A percentile compares a stretch with the other conserved stretches of the same genome.
These are phyloP conservation scores for Lypha dubia DNA, from an alignment of 2,888 invertebrate species.

Conservation along the genomic window DNA sequence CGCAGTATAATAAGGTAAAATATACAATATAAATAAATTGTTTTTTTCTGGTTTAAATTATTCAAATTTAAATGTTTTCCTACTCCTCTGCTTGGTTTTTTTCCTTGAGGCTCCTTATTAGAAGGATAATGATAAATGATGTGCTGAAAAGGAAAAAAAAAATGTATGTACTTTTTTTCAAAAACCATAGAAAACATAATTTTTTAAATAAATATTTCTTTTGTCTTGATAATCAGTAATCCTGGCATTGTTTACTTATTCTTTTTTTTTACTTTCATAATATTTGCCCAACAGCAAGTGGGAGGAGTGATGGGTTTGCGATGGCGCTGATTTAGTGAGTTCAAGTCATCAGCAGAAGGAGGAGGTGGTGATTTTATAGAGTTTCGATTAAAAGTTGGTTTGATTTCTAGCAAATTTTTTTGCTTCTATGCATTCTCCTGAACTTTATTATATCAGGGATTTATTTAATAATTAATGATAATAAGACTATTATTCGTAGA, in stretches of 20 bases:
- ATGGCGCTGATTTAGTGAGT: background rate
- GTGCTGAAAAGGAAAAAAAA: conserved; percentile 36
- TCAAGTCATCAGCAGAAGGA: background rate
- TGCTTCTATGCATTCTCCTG: background rate
- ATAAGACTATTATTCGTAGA: conserved; percentile 60
- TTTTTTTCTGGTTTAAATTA: conserved; percentile 38
- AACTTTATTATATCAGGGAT: conserved; percentile 62
- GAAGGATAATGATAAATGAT: conserved; percentile 68
- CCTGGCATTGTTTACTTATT: conserved; percentile 64
- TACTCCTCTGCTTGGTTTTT: background rate
- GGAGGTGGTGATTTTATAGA: conserved; percentile 28
- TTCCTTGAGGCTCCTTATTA: conserved; percentile 47
- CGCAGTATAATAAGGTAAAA: conserved; percentile 23
- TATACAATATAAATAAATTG: conserved; percentile 25
- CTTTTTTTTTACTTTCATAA: conserved; percentile 65
- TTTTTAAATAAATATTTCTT: conserved; percentile 61
- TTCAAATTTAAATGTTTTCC: conserved; percentile 10
- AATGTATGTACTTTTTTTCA: conserved; percentile 3
- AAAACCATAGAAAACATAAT: conserved; percentile 64
- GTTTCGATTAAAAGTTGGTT: conserved; percentile 13
- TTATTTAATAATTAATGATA: conserved; percentile 72
- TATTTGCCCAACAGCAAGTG: conserved; percentile 61
- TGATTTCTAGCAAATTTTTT: background rate
- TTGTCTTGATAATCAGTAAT: conserved; percentile 71
- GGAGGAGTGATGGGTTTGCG: conserved; percentile 31